Base-by-base conservation (phyloP, 2,888 invertebrate species). In the Tetragonula carbonaria region DNA sequence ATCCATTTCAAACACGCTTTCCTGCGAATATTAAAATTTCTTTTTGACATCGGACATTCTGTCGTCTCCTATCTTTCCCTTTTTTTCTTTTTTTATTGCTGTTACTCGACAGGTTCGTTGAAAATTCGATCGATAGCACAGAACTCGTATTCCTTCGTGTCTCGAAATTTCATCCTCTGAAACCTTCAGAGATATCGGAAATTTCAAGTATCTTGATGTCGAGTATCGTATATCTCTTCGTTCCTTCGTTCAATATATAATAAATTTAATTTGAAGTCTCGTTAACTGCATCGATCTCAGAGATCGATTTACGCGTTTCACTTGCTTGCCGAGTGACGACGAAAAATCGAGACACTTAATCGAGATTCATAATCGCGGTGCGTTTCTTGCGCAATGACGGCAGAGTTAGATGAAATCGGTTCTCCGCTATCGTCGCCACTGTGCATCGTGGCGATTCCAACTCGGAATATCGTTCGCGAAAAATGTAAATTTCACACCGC, bases 371-470 rank as follows among this genome's bases (percentile, higher is more conserved):
- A 55, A 28, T 68, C 45, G 28, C 38, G 65, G 62, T 71, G 70
- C 73, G 38, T 84, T 77, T 78, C 79, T 79, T 80, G 67, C 67
- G 71, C 79, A 82, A 51, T 8, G 45, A 67, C 72, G 71, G 57
- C 74, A 63, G 78, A 84, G 86, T 90, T 85, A 81, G 83, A 86
- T 88, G 85, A 81, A 88, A 90, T 88, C 84, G 88, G 87, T 90
- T 87, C 33, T 33, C 33, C 33, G 86, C 87, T 80, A 86, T 80
- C 74, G 68, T 84, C 86, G 84, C 63, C 74, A 45, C 45, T 45
- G 45, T 67, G 71, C 71, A 76, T 74, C 77, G 75, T 62, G 72
- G 28, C 28, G 53, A 86, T 72, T 68, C 68, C 75, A 70, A 82
- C 80, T 82, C 78, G 73, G 59, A 8, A 71, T 28, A 65, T 5